Base-by-base conservation (phyloP, 2,797 vertebrate species). In the Silurus aristotelis region DNA sequence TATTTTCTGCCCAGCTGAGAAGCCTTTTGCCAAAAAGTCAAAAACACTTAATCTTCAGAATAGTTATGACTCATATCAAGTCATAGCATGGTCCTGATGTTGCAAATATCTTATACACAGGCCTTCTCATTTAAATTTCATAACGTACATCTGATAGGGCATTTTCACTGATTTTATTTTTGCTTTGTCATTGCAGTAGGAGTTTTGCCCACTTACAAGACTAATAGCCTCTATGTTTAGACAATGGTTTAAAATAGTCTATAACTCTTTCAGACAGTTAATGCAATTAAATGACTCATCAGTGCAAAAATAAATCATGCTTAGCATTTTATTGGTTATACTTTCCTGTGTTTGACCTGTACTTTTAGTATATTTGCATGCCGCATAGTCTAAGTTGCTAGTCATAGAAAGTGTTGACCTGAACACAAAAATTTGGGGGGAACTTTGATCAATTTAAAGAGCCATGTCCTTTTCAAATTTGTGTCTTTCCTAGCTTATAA, bases 361-460 rank as follows among this genome's bases (percentile, higher is more conserved):
- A 67, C 19, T 38, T 48, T 80, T 81, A 82, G 61, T 58, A 79
- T 46, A 46, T 56, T 61, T 55, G 64, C 58, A 52, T 80, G 73
- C 63, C 56, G 46, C 25, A 48, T 66, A 86, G 67, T 48, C 48
- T 66, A 71, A n/a, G 38, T 68, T 64, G 27, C 2, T 31, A 80
- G 73, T 80, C 68, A 83, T 55, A 83, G 71, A 48, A 84, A 86
- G n/a, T 31, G 72, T 75, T 87, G 80, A 87, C 87, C 83, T 84
- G 66, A 38, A 73, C 43, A 72, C 83, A 82, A 87, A 88, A 88
- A 86, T 76, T 83, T 85, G 83, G 75, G 87, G 75, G 43, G 70
- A 52, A 76, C 87, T 84, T 82, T n/a, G 83, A 84, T 86, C 71
- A 87, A 66, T 87, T 88, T 88, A 88, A 81, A 88, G 79, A 85